Conservation (phyloP, 1,140 invertebrate species). For the Stegodyphus mimosarum region DNA sequence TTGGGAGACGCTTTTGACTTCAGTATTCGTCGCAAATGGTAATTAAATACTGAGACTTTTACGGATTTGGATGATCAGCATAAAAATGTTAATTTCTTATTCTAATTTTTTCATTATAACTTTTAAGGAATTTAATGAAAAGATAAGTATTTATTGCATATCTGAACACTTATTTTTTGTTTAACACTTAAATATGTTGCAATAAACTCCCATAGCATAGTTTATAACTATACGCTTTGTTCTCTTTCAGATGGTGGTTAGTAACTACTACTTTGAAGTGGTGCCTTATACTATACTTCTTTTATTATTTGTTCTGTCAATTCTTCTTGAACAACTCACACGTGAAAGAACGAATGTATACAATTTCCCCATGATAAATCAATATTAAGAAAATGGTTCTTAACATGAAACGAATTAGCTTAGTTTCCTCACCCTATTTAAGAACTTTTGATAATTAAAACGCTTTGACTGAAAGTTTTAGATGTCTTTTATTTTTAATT, state of each 20-base stretch:
- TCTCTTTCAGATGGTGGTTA: constrained; percentile 31
- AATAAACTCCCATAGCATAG: neutral
- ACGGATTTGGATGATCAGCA: neutral
- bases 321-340: neutral
- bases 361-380: neutral
- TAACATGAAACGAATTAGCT: no score
- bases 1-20: no score
- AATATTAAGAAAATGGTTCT: no score
- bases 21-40: no score
- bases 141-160: neutral
- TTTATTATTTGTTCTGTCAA: constrained; percentile 25
- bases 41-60: neutral
- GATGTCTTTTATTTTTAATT: no score
- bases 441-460: no score
- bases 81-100: neutral
- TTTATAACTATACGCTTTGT: neutral
- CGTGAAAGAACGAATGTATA: neutral
- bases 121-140: neutral
- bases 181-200: neutral
- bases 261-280: constrained; percentile 49
- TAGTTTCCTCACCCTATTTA: no score
- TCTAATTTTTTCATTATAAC: neutral
- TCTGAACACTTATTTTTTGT: neutral
- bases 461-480: no score
- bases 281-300: constrained; percentile 6